These are phyloP conservation scores for Oreochromis mossambicus DNA, from an alignment of 2,797 vertebrate species.

Conservation along the genomic window DNA sequence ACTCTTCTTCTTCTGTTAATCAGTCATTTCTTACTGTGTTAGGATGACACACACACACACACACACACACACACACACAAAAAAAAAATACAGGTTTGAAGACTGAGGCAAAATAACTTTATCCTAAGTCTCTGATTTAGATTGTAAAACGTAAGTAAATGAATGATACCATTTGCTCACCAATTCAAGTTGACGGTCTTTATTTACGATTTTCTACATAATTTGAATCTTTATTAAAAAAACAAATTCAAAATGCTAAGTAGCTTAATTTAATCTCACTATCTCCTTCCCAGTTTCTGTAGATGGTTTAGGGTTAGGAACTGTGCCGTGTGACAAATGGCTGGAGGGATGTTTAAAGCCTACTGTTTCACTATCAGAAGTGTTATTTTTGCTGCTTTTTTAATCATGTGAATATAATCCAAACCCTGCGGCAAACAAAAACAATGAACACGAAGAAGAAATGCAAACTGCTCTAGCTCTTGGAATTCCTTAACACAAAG, in stretches of 20 bases:
- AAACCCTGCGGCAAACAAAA: conserved; percentile 64
- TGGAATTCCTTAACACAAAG: conserved; percentile 25
- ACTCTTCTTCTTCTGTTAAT: neutral
- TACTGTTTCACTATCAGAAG: conserved; percentile 50
- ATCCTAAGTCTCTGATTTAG: conserved; percentile 43
- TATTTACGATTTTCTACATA: conserved; percentile 59
- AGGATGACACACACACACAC: neutral
- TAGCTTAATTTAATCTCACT: conserved; percentile 60
- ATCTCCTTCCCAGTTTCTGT: neutral
- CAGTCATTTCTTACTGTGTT: neutral
- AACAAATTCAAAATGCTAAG: conserved; percentile 52
- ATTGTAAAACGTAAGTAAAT: conserved; percentile 23
- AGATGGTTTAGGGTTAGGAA: conserved; percentile 14
- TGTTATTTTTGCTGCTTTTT: conserved; percentile 43
- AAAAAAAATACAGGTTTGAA: conserved; percentile 5
- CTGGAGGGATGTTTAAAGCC: conserved; percentile 58
- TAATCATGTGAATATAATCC: conserved; percentile 67
- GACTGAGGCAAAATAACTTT: conserved; percentile 35
- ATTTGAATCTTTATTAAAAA: conserved; percentile 56
- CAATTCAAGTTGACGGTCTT: conserved; percentile 62
- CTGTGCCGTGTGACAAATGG: conserved; percentile 51
- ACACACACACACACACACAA: neutral
- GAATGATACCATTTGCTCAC: conserved; percentile 56
- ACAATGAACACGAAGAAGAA: conserved; percentile 47
- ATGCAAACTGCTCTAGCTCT: conserved; percentile 49